phyloP scores from a whole-genome alignment of 1,140 invertebrate genomes.

The Amphibalanus amphitrite region DNA sequence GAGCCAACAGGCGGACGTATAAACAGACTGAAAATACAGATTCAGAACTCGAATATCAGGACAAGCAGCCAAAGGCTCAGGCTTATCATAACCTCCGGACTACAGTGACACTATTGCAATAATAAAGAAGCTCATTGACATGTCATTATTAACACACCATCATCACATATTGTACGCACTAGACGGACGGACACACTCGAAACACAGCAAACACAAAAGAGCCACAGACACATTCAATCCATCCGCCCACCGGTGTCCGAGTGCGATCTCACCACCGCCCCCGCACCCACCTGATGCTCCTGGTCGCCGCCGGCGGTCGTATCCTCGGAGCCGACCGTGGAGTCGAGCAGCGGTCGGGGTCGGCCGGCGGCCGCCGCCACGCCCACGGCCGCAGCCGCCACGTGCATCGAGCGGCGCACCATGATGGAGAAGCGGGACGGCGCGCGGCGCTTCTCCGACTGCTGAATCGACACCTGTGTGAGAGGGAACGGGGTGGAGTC shows the following conservation, averaged over 20 bases:
- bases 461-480: background rate
- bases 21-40: too few species aligned
- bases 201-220: too few species aligned
- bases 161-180: too few species aligned
- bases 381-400: background rate
- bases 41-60: too few species aligned
- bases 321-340: background rate
- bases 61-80: too few species aligned
- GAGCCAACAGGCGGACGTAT: too few species aligned
- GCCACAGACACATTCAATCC: slow-evolving; percentile 10
- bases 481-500: too few species aligned
- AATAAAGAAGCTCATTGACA: too few species aligned
- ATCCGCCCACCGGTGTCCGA: background rate
- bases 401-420: background rate
- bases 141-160: too few species aligned
- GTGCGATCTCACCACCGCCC: background rate
- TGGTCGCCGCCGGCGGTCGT: background rate
- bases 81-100: too few species aligned
- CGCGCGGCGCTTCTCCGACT: background rate
- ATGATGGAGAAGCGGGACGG: background rate
- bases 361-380: background rate
- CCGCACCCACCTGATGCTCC: background rate
- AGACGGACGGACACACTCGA: too few species aligned
- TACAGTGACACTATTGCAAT: too few species aligned
- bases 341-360: background rate